Evolutionary conservation across 1,140 invertebrate species (phyloP).

Genomic region (Zaprionus lachaisei): DNA sequence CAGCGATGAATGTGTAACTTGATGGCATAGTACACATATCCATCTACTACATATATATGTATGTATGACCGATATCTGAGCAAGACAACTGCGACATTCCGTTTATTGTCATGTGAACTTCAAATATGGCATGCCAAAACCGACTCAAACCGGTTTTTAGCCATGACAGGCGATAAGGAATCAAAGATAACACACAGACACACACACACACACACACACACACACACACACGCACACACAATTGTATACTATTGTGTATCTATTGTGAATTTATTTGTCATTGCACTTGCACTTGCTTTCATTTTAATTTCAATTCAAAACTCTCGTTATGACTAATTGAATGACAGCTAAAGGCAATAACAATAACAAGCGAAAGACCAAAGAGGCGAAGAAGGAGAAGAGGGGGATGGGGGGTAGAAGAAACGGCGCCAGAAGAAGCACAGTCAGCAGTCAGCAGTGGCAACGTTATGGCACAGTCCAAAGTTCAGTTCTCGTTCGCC

Average conservation of each 20-base stretch:
- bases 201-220: neutral
- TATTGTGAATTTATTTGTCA: neutral
- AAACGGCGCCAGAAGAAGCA: slow-evolving; percentile 2
- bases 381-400: neutral
- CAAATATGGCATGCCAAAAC: slow-evolving; percentile 52
- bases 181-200: slow-evolving; percentile 25
- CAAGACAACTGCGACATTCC: slow-evolving; percentile 30
- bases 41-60: neutral
- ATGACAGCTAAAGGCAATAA: slow-evolving; percentile 19
- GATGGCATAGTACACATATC: slow-evolving; percentile 19
- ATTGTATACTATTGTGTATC: neutral
- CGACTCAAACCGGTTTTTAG: slow-evolving; percentile 46
- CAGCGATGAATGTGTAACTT: slow-evolving; percentile 35
- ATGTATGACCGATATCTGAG: slow-evolving; percentile 5
- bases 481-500: slow-evolving; percentile 5
- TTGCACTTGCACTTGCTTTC: slow-evolving; percentile 32
- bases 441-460: neutral
- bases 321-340: slow-evolving; percentile 40
- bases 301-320: slow-evolving; percentile 20
- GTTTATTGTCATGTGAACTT: slow-evolving; percentile 62
- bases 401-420: neutral
- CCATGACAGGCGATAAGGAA: slow-evolving; percentile 28
- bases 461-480: neutral
- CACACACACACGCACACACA: neutral
- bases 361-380: neutral